A percentile compares a stretch with the other conserved stretches of the same genome.
These are phyloP conservation scores for Ischnus inquisitorius DNA, from an alignment of 2,888 invertebrate genomes.

Conservation along the genomic window DNA sequence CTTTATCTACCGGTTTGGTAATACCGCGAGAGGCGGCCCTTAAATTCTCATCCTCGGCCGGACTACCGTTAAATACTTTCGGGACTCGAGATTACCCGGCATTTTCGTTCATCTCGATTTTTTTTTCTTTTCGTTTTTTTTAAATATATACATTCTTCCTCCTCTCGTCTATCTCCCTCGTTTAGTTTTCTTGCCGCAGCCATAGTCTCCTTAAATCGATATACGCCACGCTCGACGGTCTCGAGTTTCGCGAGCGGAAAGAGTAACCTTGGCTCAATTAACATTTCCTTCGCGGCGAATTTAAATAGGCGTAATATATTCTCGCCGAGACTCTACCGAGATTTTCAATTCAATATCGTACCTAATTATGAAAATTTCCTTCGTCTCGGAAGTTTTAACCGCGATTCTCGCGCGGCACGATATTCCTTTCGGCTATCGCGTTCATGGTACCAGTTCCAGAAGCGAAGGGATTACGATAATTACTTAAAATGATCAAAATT, in stretches of 20 bases:
- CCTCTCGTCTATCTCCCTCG: constrained; percentile 26
- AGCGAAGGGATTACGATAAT: not conserved
- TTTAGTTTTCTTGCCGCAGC: constrained; percentile 1
- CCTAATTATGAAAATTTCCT: constrained; percentile 68
- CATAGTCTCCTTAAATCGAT: constrained; percentile 41
- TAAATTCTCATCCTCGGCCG: constrained; percentile 58
- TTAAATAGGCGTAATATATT: constrained; percentile 68
- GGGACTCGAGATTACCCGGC: constrained; percentile 62
- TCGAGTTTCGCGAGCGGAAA: constrained; percentile 49
- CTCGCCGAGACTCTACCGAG: constrained; percentile 47
- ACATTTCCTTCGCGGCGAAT: constrained; percentile 63
- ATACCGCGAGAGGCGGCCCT: constrained; percentile 46
- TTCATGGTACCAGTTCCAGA: not conserved
- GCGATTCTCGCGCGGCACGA: constrained; percentile 6
- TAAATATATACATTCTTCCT: not conserved
- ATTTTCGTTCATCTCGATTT: constrained; percentile 51
- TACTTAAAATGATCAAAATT: no score
- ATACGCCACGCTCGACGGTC: constrained; percentile 27
- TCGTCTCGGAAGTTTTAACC: not conserved
- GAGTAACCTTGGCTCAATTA: constrained; percentile 60
- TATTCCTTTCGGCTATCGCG: not conserved
- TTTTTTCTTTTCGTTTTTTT: constrained; percentile 38
- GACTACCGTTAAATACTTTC: constrained; percentile 66
- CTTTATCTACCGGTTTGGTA: constrained; percentile 55
- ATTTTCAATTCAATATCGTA: constrained; percentile 68